These are phyloP conservation scores for Erebia palarica DNA, from an alignment of 2,888 invertebrate genomes.

Conservation along the genomic window DNA sequence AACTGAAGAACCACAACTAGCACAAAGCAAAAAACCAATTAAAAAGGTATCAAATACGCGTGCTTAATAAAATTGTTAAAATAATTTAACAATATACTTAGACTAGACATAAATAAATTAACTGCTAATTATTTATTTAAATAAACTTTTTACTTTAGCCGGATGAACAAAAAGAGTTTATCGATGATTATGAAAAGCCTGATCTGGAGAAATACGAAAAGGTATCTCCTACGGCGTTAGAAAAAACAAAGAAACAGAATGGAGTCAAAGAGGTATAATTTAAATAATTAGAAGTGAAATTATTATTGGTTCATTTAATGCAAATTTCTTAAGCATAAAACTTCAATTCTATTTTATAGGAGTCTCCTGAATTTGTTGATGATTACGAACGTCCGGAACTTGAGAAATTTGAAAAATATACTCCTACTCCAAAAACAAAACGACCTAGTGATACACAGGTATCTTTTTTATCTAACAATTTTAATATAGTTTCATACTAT, in stretches of 20 bases:
- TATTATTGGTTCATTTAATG: background rate
- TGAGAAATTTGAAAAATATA: constrained; percentile 85
- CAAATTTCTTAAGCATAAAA: background rate
- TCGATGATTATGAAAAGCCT: constrained; percentile 27
- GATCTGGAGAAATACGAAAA: constrained; percentile 81
- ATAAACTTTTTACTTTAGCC: constrained; percentile 52
- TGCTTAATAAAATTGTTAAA: background rate
- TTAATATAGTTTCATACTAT: background rate
- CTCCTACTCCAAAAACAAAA: constrained; percentile 72
- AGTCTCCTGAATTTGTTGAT: constrained; percentile 79
- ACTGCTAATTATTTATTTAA: background rate
- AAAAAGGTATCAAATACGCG: constrained; percentile 63
- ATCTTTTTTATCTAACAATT: constrained; percentile 38
- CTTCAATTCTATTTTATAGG: constrained; percentile 53
- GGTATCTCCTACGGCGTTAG: constrained; percentile 69
- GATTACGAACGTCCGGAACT: constrained; percentile 89
- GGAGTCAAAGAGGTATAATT: constrained; percentile 67
- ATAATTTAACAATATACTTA: no score
- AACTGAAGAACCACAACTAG: constrained; percentile 67
- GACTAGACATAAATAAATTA: background rate
- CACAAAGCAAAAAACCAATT: constrained; percentile 63
- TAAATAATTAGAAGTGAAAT: constrained; percentile 7
- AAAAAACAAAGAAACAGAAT: constrained; percentile 73
- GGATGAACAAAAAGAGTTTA: constrained; percentile 75
- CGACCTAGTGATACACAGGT: constrained; percentile 71